Evolutionary conservation across 1,140 invertebrate species (phyloP), one percentile per base, ranked within the genome.

Genomic region (Pararge aegeria): DNA sequence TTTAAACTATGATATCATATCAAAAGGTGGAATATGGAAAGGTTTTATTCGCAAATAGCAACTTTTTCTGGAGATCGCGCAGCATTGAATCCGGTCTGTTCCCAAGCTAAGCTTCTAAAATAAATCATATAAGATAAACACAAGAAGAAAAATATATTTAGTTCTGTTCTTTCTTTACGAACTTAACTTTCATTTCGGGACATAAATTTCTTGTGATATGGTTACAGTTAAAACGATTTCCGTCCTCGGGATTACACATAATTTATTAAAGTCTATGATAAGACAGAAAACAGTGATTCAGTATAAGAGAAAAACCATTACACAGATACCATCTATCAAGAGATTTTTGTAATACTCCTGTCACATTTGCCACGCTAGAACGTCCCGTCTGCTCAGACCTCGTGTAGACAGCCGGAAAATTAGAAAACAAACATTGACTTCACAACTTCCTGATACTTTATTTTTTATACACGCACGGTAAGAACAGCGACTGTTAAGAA

Each of bases 341-440:
- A 46, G 42, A 46, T 46, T 46, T 20, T 46, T 46, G 70, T 70
- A 75, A 72, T 68, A 66, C 66, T 70, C 42, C 42, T 46, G 42
- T 46, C 42, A 46, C 42, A 46, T 46, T 46, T 46, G 42, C 42
- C 42, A 46, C 66, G 42, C 42, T 20, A 46, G 42, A 21, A 19
- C 6, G 42, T 19, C 3, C 70, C 62, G 66, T 77, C 78, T 73
- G 64, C 68, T 46, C 69, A 70, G 73, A 80, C 70, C 67, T 77
- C 73, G 77, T 63, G 76, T 73, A 87, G 83, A 87, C 82, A 87
- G 70, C 73, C 83, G 80, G 77, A 87, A 87, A 87, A 87, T 87
- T 85, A 82, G 70, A 85, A 83, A 84, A 71, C 75, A 82, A 87
- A 85, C 74, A 87, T 60, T 74, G 67, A 75, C 77, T 78, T 70